Evolutionary conservation across 1,140 invertebrate genomes (phyloP).

Genomic region (Papilio polytes): DNA sequence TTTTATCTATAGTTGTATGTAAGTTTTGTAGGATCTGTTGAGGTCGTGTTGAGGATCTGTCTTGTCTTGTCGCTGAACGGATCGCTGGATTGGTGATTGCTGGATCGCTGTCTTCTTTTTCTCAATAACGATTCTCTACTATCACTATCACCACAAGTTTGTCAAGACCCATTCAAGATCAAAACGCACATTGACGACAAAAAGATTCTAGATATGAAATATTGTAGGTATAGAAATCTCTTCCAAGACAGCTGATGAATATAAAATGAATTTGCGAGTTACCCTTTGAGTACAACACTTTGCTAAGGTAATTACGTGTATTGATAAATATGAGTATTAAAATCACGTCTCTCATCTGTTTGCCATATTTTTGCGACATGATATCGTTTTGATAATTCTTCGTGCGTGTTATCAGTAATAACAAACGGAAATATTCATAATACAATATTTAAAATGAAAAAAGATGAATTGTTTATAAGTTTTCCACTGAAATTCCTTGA

Average conservation of each 20-base stretch:
- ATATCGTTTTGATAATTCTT: background rate
- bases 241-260: conserved; percentile 54
- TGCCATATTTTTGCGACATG: background rate
- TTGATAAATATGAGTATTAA: conserved; percentile 28
- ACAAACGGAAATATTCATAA: background rate
- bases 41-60: background rate
- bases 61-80: conserved; percentile 37
- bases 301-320: conserved; percentile 31
- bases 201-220: conserved; percentile 22
- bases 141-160: conserved; percentile 29
- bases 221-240: background rate
- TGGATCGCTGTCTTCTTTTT: conserved; percentile 17
- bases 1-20: background rate
- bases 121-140: conserved; percentile 2
- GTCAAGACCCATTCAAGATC: conserved; percentile 8
- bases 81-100: background rate
- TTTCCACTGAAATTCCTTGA: background rate
- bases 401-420: background rate
- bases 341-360: conserved; percentile 13
- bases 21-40: background rate
- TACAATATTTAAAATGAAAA: background rate
- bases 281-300: conserved; percentile 29
- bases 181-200: conserved; percentile 36
- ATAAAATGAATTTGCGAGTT: conserved; percentile 11
- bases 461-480: conserved; percentile 5